phyloP scores from a whole-genome alignment of 2,888 invertebrate species.

The Orchesellides sinensis region DNA sequence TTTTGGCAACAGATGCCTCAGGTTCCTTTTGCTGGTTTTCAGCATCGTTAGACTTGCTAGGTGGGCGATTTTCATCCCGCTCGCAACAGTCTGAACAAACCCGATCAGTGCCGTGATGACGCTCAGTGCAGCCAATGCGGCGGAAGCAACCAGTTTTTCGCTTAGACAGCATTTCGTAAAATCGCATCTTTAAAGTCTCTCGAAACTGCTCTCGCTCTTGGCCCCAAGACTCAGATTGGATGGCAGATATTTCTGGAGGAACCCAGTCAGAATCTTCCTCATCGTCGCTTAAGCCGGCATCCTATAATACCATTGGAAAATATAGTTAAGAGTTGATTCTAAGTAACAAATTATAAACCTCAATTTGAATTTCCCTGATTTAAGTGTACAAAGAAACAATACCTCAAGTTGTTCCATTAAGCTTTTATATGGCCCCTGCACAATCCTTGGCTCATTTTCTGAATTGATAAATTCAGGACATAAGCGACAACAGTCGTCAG shows the following conservation, averaged over 20 bases:
- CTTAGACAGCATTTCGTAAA: constrained; percentile 65
- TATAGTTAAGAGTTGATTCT: neutral
- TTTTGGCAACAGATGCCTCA: constrained; percentile 20
- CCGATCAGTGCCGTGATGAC: constrained; percentile 21
- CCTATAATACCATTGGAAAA: neutral
- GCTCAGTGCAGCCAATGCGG: constrained; percentile 32
- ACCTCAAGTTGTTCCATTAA: constrained; percentile 72
- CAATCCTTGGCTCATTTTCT: constrained; percentile 36
- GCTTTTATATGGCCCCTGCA: constrained; percentile 68
- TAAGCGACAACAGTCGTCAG: constrained; percentile 91
- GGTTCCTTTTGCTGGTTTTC: constrained; percentile 31
- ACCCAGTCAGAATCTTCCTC: constrained; percentile 65
- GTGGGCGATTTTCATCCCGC: constrained; percentile 42
- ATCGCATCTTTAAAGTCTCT: constrained; percentile 60
- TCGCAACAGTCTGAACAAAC: constrained; percentile 40
- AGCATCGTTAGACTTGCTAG: constrained; percentile 12
- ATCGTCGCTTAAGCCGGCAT: constrained; percentile 56
- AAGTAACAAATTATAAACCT: too few species aligned
- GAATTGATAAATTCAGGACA: constrained; percentile 75
- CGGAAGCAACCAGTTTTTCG: constrained; percentile 37
- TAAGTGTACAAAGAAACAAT: neutral
- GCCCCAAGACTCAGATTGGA: constrained; percentile 62
- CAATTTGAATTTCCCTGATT: too few species aligned
- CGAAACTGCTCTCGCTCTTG: constrained; percentile 66
- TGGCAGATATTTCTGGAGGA: constrained; percentile 67